A percentile compares a stretch with the other conserved stretches of the same genome.
phyloP scores from a whole-genome alignment of 2,888 invertebrate species.

The Eurytoma californica region DNA sequence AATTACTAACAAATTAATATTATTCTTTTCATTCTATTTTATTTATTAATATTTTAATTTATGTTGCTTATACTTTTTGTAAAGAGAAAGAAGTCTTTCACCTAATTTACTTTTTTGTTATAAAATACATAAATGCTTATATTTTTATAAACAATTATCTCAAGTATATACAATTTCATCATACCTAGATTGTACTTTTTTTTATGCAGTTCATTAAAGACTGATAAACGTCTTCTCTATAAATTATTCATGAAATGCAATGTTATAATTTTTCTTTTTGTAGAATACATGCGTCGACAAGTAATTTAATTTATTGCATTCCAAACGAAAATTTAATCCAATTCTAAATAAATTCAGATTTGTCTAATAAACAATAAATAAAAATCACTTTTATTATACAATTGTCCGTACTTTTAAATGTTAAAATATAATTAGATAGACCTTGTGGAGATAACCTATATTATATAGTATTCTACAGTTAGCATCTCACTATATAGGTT shows the following conservation, averaged over 20 bases:
- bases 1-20: conserved; percentile 27
- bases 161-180: conserved; percentile 52
- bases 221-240: conserved; percentile 18
- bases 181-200: conserved; percentile 38
- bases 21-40: conserved; percentile 22
- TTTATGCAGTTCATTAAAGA: conserved; percentile 35
- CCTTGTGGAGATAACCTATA: conserved; percentile 11
- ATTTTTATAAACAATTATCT: conserved; percentile 40
- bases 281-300: conserved; percentile 18
- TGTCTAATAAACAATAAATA: conserved; percentile 18
- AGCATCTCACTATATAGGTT: conserved; percentile 47
- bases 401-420: conserved; percentile 19
- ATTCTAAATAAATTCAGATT: conserved; percentile 10
- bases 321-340: neutral
- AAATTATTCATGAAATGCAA: conserved; percentile 21
- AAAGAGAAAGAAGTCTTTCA: conserved; percentile 27
- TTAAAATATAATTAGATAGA: conserved; percentile 36
- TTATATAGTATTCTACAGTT: conserved; percentile 14
- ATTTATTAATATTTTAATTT: conserved; percentile 37
- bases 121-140: conserved; percentile 34
- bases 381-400: conserved; percentile 27
- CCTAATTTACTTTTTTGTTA: conserved; percentile 22
- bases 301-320: conserved; percentile 6
- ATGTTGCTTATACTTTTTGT: conserved; percentile 6
- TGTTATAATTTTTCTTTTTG: neutral